Evolutionary conservation across 2,888 invertebrate species (phyloP).

Genomic region (Odontothrips loti): DNA sequence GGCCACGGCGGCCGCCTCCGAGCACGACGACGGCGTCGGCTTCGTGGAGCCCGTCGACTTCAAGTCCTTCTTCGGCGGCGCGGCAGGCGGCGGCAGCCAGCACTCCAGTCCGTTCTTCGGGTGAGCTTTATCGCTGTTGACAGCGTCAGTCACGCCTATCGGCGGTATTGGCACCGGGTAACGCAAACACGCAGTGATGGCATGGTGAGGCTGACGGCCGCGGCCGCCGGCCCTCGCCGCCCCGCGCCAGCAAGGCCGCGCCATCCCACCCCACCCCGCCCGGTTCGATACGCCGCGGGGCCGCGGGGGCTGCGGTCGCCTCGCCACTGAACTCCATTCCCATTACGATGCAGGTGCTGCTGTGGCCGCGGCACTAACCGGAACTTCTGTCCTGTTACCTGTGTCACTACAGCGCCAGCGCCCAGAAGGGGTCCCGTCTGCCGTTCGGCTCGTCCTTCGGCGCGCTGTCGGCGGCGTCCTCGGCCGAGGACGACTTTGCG

Average conservation of each 20-base stretch:
- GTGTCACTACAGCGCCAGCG: not conserved
- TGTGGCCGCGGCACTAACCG: no score
- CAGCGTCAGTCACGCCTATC: no score
- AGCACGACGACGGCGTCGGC: not conserved
- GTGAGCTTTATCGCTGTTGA: not conserved
- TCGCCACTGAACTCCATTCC: no score
- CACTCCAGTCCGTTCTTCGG: not conserved
- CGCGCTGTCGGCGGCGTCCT: conserved; percentile 4
- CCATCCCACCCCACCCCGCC: not conserved
- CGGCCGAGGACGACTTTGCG: not conserved
- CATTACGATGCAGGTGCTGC: no score
- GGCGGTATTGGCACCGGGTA: no score
- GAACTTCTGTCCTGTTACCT: not conserved
- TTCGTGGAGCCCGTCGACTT: conserved; percentile 16
- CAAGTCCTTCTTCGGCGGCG: conserved; percentile 19
- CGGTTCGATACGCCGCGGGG: no score
- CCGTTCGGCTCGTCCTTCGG: conserved; percentile 3
- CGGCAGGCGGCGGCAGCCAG: not conserved
- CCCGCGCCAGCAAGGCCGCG: not conserved
- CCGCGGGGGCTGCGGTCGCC: no score
- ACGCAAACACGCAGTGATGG: no score
- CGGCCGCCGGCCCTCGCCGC: not conserved
- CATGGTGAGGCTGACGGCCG: no score
- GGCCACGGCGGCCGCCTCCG: not conserved
- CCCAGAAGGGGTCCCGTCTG: not conserved